Conservation (phyloP, 2,888 invertebrate genomes). For the Thecophora atra region DNA sequence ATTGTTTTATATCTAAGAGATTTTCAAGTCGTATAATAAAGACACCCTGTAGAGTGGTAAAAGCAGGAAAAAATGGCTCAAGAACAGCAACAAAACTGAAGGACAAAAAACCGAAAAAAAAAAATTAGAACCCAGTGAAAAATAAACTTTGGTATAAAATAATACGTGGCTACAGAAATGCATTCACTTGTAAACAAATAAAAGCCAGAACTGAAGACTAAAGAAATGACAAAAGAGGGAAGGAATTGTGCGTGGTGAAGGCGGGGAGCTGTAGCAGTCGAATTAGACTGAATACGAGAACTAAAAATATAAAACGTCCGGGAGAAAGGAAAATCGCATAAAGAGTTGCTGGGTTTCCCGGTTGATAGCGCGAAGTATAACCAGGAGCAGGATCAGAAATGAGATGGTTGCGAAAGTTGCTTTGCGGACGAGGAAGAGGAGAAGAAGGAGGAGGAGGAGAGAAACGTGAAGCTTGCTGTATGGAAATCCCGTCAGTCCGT, state of each 20-base stretch:
- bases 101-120: constrained; percentile 10
- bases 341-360: background rate
- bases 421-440: background rate
- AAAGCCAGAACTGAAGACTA: background rate
- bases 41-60: no score
- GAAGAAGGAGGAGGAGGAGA: background rate
- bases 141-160: background rate
- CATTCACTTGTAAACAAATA: constrained; percentile 29
- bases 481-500: constrained; percentile 29
- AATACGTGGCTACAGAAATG: background rate
- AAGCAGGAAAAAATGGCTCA: no score
- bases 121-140: background rate
- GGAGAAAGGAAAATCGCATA: no score
- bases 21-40: no score
- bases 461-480: background rate
- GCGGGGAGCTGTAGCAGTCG: background rate
- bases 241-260: background rate
- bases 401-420: no score
- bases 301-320: background rate
- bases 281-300: background rate
- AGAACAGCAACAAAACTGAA: constrained; percentile 17
- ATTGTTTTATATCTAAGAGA: no score
- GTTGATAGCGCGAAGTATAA: background rate
- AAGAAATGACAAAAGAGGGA: background rate
- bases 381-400: background rate